Percentiles rank a stretch among this genome's conserved stretches.
phyloP scores from a whole-genome alignment of 1,140 invertebrate genomes.

The Hycleus cichorii region DNA sequence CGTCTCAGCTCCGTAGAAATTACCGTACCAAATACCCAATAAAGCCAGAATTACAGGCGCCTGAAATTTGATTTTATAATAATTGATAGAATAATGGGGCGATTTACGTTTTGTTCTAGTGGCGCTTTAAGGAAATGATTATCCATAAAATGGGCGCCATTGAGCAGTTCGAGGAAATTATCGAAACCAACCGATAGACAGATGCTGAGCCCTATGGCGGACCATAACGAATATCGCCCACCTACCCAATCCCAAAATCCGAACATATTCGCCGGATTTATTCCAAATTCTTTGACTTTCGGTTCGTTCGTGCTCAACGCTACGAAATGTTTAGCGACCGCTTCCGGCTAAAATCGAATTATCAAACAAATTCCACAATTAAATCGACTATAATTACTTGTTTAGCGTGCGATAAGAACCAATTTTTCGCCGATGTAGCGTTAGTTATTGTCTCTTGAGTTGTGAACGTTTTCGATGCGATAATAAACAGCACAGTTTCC shows the following conservation, averaged over 20 bases:
- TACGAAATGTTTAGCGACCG: slow-evolving; percentile 81
- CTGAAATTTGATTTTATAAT: slow-evolving; percentile 46
- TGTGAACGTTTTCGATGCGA: slow-evolving; percentile 98
- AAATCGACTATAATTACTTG: slow-evolving; percentile 80
- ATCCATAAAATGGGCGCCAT: slow-evolving; percentile 91
- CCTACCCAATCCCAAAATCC: slow-evolving; percentile 99
- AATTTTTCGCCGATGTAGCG: slow-evolving; percentile 91
- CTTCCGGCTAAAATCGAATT: too few relatives aligned
- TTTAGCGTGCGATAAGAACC: slow-evolving; percentile 84
- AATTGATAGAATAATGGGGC: too few relatives aligned
- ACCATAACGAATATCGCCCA: slow-evolving; percentile 96
- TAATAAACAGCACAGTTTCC: slow-evolving; percentile 94
- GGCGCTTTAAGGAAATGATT: slow-evolving; percentile 85
- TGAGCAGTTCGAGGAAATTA: slow-evolving; percentile 88
- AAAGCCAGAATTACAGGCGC: slow-evolving; percentile 90
- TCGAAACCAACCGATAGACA: slow-evolving; percentile 89
- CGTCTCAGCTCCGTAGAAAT: slow-evolving; percentile 93
- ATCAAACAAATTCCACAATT: too few relatives aligned
- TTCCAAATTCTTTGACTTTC: slow-evolving; percentile 95
- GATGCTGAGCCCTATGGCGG: slow-evolving; percentile 96
- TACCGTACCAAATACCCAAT: slow-evolving; percentile 93
- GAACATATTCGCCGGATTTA: slow-evolving; percentile 97
- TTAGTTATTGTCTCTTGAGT: slow-evolving; percentile 99
- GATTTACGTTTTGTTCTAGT: slow-evolving; percentile 86
- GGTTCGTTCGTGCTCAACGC: slow-evolving; percentile 91